A percentile compares a stretch with the other conserved stretches of the same genome.
phyloP scores from a whole-genome alignment of 2,797 vertebrate species.

The Percopsis omiscomaycus region DNA sequence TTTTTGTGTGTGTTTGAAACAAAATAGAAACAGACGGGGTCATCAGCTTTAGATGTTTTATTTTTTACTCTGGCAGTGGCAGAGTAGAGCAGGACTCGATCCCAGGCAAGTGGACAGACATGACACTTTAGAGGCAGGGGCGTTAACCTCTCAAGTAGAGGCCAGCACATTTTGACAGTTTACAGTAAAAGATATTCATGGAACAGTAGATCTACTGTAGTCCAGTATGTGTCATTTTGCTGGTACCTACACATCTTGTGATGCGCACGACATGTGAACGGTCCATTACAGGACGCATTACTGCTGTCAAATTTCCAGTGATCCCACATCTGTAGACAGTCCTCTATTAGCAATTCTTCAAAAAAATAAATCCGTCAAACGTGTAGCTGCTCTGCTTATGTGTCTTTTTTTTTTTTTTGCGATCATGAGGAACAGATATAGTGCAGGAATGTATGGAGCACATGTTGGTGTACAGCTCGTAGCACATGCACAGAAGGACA shows the following conservation, averaged over 20 bases:
- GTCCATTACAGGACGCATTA: not conserved
- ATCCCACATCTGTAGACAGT: too few relatives aligned
- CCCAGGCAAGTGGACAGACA: conserved; percentile 2
- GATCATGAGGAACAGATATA: conserved; percentile 1
- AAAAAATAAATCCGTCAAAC: not conserved
- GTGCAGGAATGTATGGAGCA: conserved; percentile 17
- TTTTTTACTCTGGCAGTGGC: not conserved
- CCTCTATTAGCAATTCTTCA: not conserved
- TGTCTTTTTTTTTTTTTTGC: conserved; percentile 15
- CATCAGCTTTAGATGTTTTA: not conserved
- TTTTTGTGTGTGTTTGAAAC: too few relatives aligned
- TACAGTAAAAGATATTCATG: not conserved
- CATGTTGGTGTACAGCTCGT: conserved; percentile 22
- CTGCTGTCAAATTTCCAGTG: not conserved
- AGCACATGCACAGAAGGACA: not conserved
- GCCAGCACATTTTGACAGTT: conserved; percentile 10
- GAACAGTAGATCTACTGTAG: not conserved
- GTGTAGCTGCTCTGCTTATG: conserved; percentile 5
- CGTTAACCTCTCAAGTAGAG: conserved; percentile 13
- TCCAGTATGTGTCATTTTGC: not conserved
- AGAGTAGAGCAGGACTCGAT: conserved; percentile 13
- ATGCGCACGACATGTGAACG: not conserved
- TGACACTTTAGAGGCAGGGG: conserved; percentile 18
- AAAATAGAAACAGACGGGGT: not conserved
- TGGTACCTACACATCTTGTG: not conserved